Conservation (phyloP, 2,797 vertebrate species). For the Pantherophis vulpinus region DNA sequence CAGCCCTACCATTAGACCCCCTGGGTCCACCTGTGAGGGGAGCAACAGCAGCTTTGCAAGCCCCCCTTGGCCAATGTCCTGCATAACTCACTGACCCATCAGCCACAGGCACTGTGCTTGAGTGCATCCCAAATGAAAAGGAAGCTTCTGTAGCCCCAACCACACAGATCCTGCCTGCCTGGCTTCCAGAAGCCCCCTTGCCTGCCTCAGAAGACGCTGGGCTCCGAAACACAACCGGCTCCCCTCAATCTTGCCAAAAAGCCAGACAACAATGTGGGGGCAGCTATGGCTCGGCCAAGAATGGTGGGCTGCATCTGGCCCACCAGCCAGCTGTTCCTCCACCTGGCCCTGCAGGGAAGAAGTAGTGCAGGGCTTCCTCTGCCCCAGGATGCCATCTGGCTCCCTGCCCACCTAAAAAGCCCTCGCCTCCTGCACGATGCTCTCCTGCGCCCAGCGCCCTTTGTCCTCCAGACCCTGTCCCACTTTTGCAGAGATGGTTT, state of each 20-base stretch:
- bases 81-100: neutral
- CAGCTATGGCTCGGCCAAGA: neutral
- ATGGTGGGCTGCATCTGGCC: neutral
- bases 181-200: neutral
- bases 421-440: neutral
- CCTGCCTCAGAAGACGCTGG: neutral
- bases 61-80: neutral
- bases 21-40: neutral
- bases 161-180: neutral
- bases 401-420: neutral
- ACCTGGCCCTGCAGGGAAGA: neutral
- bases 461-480: neutral
- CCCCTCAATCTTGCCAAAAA: neutral
- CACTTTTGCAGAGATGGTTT: neutral
- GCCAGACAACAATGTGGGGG: neutral
- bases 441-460: neutral
- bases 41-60: neutral
- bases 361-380: neutral
- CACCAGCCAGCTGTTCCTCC: neutral
- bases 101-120: neutral
- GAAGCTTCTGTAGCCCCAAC: neutral
- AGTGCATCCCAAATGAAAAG: neutral
- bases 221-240: neutral
- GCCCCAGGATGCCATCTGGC: neutral
- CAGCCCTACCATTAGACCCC: neutral